Evolutionary conservation across 1,140 invertebrate species (phyloP), one percentile per base, ranked within the genome.

Genomic region (Charaxes varanes): DNA sequence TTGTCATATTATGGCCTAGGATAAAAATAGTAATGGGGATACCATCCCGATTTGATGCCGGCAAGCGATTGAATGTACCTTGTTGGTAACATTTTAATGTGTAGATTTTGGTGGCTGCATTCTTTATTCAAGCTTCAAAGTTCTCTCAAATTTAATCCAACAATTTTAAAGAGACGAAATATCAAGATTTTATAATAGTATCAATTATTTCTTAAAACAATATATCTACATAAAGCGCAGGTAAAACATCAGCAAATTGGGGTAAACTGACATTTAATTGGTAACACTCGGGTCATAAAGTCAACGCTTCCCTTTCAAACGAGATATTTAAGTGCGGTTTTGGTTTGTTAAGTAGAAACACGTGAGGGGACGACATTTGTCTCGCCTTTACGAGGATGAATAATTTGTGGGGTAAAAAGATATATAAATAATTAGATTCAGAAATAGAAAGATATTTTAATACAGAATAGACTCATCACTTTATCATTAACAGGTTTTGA

Each of bases 231-330:
- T n/a, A 24, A 31, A 33, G 18, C 30, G 17, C 16, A 41, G 11
- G 17, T 12, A 50, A 43, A 32, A 43, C 43, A 45, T 33, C 22
- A 37, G 23, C 38, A 24, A 35, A 38, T 7, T 43, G 35, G 46
- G 21, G 13, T 27, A 12, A 27, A 30, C 26, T 32, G 40, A 42
- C 34, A 37, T 34, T 44, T 62, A 63, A 63, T 57, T 60, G 48
- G 41, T 41, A 43, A 33, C 61, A 62, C 40, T 44, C 50, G 60
- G 41, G 30, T 37, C 52, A 35, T 48, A 40, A 46, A 50, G 24
- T 49, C 41, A 19, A 8, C 11, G 13, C 2, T 18, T 43, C 42
- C 46, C 55, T 51, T 54, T 57, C 46, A 53, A 18, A 46, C 42
- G 35, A 22, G 37, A 54, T 44, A 14, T 6, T 44, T 16, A 36